These are phyloP conservation scores for Aphodius sticticus DNA, from an alignment of 2,888 invertebrate genomes.

Conservation along the genomic window DNA sequence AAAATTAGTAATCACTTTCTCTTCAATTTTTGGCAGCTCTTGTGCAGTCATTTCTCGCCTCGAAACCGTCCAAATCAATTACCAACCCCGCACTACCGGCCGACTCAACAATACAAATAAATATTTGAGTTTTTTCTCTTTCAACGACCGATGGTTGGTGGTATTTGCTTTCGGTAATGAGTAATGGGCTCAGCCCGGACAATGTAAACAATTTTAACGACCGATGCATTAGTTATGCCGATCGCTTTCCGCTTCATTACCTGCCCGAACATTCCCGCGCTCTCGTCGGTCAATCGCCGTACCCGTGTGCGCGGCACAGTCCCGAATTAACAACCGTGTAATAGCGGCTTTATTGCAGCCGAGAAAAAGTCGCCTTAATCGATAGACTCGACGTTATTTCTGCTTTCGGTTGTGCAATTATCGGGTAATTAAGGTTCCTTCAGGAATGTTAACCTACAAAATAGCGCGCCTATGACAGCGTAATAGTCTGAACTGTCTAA, in stretches of 20 bases:
- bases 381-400: not conserved
- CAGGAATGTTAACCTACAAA: not conserved
- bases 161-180: slow-evolving; percentile 4
- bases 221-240: not conserved
- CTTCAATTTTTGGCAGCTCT: not conserved
- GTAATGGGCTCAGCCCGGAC: slow-evolving; percentile 4
- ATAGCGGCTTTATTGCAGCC: not conserved
- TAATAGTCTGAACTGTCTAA: not conserved
- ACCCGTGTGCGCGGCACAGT: not conserved
- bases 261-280: not conserved
- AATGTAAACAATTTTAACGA: slow-evolving; percentile 4
- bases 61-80: not conserved
- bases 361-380: not conserved
- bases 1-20: not conserved
- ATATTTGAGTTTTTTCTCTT: not conserved
- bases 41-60: not conserved
- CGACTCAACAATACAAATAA: not conserved
- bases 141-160: not conserved
- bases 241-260: slow-evolving; percentile 4
- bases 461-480: not conserved
- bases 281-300: not conserved
- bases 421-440: not conserved
- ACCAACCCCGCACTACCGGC: not conserved
- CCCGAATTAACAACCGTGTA: not conserved
- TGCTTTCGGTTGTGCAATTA: not conserved